Base-by-base conservation (phyloP, 1,140 invertebrate genomes). In the Magallana gigas region DNA sequence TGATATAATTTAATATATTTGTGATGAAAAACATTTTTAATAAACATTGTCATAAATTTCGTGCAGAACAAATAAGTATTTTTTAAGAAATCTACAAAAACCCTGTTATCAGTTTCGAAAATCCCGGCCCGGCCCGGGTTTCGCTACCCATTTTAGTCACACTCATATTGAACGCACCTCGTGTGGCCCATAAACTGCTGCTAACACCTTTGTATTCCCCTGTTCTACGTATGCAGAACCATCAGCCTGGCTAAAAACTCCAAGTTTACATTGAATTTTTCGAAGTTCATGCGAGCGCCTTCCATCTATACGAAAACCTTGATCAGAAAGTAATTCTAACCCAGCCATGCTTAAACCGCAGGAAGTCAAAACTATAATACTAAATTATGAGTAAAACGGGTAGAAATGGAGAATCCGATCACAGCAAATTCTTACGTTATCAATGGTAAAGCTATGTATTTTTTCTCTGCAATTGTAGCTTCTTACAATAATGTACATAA, bases 151-250 rank as follows among this genome's bases (percentile, higher is more conserved):
- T 23, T 23, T 23, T 23, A 23, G 23, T 23, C 23, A 23, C 23
- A 5, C 4, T 36, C 36, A 36, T 36, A 81, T 29, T 81, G 57
- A 29, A 58, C 82, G 87, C 85, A 97, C 97, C 96, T 99, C 98
- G 95, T 99, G 98, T 0, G 99, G 99, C 1, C 99, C 99, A 95
- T 99, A 99, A 12, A 99, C 98, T 23, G 98, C 97, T 8, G 98
- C 98, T 60, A 99, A 95, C 60, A 96, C 95, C 93, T 96, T 96
- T 0, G 98, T 99, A 93, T 99, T 98, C 81, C 99, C 99, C 95
- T 99, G 98, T 95, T 99, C 98, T 85, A 99, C 95, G 94, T 99
- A 99, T 0, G 98, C 98, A 94, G 98, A 99, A 82, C 99, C 99
- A 96, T 99, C 98, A 7, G 98, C 98, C 94, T 98, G 95, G 23